Conservation (phyloP, 2,888 invertebrate species). For the Horisme vitalbata region DNA sequence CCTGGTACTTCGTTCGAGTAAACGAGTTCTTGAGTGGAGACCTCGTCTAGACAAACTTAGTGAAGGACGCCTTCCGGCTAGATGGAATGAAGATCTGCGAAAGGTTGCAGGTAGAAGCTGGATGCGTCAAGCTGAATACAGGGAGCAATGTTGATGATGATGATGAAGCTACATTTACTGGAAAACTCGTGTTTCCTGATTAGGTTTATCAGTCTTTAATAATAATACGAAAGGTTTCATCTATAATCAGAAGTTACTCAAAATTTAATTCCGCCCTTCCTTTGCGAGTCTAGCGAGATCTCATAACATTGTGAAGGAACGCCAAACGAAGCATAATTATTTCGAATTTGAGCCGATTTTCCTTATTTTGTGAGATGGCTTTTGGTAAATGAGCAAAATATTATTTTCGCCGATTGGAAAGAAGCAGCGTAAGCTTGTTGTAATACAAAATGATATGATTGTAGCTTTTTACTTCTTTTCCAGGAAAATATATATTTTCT, state of each 20-base stretch:
- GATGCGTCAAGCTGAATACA: no score
- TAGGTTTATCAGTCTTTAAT: no score
- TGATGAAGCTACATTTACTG: no score
- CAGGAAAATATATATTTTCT: neutral
- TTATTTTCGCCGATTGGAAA: constrained; percentile 11
- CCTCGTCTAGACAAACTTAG: no score
- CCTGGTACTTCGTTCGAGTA: no score
- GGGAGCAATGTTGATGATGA: no score
- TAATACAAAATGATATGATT: neutral
- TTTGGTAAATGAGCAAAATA: constrained; percentile 22
- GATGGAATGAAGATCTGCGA: no score
- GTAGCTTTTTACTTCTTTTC: neutral
- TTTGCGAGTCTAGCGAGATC: constrained; percentile 13
- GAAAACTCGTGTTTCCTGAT: no score
- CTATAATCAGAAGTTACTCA: constrained; percentile 14
- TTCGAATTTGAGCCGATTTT: constrained; percentile 28
- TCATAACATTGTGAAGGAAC: constrained; percentile 28
- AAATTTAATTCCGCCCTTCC: constrained; percentile 22
- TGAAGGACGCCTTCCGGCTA: no score
- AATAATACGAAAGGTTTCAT: no score
- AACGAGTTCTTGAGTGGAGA: no score
- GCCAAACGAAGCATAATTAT: constrained; percentile 30
- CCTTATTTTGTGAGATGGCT: constrained; percentile 25
- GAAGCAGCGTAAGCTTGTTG: neutral
- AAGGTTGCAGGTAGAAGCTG: no score